Percentiles rank a stretch among this genome's conserved stretches.
Evolutionary conservation across 1,140 invertebrate species (phyloP).

Genomic region (Psilanteris sp.): DNA sequence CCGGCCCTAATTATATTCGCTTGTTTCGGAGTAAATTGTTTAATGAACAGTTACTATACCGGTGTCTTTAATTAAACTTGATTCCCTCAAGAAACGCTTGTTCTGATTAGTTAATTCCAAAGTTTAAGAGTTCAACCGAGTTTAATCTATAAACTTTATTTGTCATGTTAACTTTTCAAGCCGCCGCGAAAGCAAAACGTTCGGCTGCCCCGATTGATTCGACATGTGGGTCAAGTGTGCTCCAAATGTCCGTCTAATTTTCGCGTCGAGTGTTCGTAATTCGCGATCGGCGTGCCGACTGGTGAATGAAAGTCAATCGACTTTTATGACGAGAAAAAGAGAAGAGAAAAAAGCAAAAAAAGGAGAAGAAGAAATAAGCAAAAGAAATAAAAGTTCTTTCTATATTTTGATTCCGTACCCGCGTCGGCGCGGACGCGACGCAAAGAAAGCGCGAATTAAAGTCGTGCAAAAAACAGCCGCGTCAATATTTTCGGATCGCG

Average conservation of each 20-base stretch:
- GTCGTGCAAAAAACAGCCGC: too few relatives aligned
- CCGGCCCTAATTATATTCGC: constrained; percentile 50
- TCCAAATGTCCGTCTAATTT: background rate
- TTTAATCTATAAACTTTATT: constrained; percentile 59
- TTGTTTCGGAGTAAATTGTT: constrained; percentile 56
- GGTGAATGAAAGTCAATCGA: too few relatives aligned
- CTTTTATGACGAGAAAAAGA: too few relatives aligned
- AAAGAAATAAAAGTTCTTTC: too few relatives aligned
- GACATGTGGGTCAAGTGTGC: constrained; percentile 24
- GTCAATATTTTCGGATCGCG: too few relatives aligned
- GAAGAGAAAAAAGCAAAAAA: too few relatives aligned
- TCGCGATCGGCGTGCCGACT: too few relatives aligned
- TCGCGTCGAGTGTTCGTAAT: too few relatives aligned
- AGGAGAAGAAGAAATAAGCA: too few relatives aligned
- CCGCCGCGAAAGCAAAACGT: constrained; percentile 37
- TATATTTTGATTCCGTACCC: too few relatives aligned
- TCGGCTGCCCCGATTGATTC: constrained; percentile 29
- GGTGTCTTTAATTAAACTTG: constrained; percentile 61
- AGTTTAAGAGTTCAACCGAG: constrained; percentile 55
- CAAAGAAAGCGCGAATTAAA: too few relatives aligned
- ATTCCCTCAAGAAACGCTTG: constrained; percentile 55
- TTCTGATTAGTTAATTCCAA: constrained; percentile 57
- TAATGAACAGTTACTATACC: constrained; percentile 50
- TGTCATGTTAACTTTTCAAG: constrained; percentile 45
- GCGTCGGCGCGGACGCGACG: too few relatives aligned